Evolutionary conservation across 2,797 vertebrate genomes (phyloP).

Genomic region (Mormyrus hasselquistii): DNA sequence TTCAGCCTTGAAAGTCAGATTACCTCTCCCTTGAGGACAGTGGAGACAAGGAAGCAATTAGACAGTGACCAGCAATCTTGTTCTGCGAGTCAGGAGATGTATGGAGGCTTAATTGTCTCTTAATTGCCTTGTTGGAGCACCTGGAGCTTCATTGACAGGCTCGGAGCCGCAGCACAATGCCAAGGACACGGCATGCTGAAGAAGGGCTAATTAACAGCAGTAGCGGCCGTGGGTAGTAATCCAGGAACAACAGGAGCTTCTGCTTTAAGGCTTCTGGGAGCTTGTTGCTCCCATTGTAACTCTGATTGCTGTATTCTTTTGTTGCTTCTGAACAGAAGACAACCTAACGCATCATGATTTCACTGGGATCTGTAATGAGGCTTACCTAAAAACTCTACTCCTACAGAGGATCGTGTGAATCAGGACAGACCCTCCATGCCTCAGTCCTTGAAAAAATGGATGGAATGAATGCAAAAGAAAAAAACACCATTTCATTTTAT

Average conservation of each 20-base stretch:
- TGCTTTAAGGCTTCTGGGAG: not conserved
- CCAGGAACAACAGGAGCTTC: not conserved
- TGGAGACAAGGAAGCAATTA: conserved; percentile 14
- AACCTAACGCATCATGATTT: not conserved
- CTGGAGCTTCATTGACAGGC: conserved; percentile 8
- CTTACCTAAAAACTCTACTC: not conserved
- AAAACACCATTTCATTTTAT: not conserved
- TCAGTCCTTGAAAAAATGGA: not conserved
- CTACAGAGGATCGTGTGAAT: not conserved
- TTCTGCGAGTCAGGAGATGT: conserved; percentile 4
- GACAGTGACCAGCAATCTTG: conserved; percentile 15
- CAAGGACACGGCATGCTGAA: not conserved
- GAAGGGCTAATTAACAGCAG: conserved; percentile 10
- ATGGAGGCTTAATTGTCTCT: not conserved
- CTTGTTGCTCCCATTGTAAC: not conserved
- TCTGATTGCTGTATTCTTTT: not conserved
- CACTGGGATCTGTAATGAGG: not conserved
- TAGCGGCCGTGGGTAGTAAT: not conserved
- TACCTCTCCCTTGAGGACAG: not conserved
- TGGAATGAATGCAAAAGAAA: not conserved
- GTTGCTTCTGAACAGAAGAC: not conserved
- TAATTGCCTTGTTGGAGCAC: conserved; percentile 18
- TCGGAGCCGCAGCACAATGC: not conserved
- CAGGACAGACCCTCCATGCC: not conserved
- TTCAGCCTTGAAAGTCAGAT: not conserved